Evolutionary conservation across 2,888 invertebrate genomes (phyloP).

Genomic region (Drosophila subsilvestris): DNA sequence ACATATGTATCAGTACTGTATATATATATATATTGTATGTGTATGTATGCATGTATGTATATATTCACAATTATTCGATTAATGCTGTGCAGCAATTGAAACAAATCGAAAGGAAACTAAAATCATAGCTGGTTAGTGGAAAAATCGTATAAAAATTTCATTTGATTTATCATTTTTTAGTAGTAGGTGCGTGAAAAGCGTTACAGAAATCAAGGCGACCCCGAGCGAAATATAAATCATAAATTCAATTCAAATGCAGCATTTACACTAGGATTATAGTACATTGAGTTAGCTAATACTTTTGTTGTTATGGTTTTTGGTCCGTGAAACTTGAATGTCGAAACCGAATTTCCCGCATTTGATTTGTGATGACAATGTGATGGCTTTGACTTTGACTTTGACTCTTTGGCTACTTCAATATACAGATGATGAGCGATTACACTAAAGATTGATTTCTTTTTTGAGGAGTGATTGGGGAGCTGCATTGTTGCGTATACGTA

Average conservation of each 20-base stretch:
- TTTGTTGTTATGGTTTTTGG: conserved; percentile 40
- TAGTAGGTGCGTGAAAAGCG: conserved; percentile 60
- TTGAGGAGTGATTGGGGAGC: conserved; percentile 33
- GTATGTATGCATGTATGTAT: conserved; percentile 26
- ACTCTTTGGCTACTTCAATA: conserved; percentile 15
- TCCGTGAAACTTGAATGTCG: conserved; percentile 46
- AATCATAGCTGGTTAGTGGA: conserved; percentile 63
- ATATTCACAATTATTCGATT: conserved; percentile 55
- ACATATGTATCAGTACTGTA: conserved; percentile 20
- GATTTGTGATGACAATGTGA: conserved; percentile 26
- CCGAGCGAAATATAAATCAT: conserved; percentile 43
- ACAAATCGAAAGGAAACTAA: conserved; percentile 40
- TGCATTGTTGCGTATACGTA: conserved; percentile 18
- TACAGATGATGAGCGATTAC: conserved; percentile 24
- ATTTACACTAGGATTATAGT: conserved; percentile 67
- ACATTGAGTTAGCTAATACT: conserved; percentile 68
- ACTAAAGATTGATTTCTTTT: not conserved
- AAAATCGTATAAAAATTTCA: conserved; percentile 54
- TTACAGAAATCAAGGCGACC: conserved; percentile 46
- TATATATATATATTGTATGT: too few species aligned
- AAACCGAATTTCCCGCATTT: conserved; percentile 67
- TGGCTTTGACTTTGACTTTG: not conserved
- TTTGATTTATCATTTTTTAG: conserved; percentile 11
- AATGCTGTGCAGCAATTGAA: conserved; percentile 61
- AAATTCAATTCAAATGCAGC: conserved; percentile 53